Conservation (phyloP, 2,113 vertebrate species). For the Rhombomys opimus region DNA sequence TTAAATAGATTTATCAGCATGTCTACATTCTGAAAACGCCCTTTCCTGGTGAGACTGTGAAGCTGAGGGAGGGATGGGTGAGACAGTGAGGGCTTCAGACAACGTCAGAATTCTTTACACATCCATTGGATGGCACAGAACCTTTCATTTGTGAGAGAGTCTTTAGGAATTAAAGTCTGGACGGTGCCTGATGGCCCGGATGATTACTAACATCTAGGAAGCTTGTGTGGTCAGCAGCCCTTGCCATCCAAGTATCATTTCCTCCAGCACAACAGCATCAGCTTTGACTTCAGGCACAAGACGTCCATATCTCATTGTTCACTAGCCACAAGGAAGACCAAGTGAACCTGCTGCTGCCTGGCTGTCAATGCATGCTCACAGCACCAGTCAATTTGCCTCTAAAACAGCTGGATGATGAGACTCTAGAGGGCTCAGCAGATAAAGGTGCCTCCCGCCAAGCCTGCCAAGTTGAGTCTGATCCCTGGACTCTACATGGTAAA, state of each 20-base stretch:
- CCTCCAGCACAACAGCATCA: neutral
- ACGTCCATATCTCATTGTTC: neutral
- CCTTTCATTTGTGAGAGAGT: constrained; percentile 23
- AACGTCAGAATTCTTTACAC: constrained; percentile 11
- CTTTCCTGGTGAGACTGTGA: neutral
- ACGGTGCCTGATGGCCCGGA: neutral
- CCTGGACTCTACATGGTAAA: neutral
- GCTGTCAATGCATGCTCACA: neutral
- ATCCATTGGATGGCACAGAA: neutral
- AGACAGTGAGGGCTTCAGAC: neutral
- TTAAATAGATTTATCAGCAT: neutral
- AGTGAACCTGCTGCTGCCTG: neutral
- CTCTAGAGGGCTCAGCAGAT: neutral
- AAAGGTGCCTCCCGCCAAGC: neutral
- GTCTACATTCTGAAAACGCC: neutral
- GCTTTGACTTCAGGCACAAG: neutral
- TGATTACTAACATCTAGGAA: neutral
- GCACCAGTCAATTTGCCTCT: neutral
- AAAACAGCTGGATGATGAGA: neutral
- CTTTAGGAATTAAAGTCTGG: neutral
- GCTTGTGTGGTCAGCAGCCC: neutral
- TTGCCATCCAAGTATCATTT: neutral
- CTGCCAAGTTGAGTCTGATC: neutral
- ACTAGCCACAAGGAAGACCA: neutral
- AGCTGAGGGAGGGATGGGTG: neutral